Evolutionary conservation across 2,113 vertebrate genomes (phyloP).

Genomic region (Dromiciops gliroides): DNA sequence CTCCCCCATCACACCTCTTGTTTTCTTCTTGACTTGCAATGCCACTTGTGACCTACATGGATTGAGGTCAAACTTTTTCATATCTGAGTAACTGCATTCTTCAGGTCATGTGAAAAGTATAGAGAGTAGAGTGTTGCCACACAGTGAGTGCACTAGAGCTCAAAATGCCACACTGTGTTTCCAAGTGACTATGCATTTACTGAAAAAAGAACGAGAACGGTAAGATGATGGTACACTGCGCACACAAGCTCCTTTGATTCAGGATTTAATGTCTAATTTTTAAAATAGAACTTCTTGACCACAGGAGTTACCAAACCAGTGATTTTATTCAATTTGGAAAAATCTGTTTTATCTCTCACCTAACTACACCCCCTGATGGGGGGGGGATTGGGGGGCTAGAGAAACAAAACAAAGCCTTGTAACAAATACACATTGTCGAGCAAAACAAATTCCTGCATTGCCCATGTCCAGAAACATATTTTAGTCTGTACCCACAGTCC

Average conservation of each 20-base stretch:
- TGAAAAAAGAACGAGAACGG: background rate
- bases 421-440: background rate
- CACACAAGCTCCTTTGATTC: background rate
- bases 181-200: constrained; percentile 14
- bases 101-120: constrained; percentile 27
- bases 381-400: too few relatives aligned
- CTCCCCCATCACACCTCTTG: constrained; percentile 34
- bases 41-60: background rate
- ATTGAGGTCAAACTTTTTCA: constrained; percentile 2
- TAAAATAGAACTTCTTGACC: background rate
- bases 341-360: background rate
- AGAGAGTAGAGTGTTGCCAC: background rate
- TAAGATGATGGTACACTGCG: background rate
- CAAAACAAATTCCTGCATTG: background rate
- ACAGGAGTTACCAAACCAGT: background rate
- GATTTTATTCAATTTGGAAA: background rate
- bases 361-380: background rate
- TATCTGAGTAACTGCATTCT: constrained; percentile 27
- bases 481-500: background rate
- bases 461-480: background rate
- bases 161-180: background rate
- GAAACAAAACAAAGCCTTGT: background rate
- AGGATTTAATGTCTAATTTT: background rate
- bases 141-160: background rate
- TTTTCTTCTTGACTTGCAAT: background rate